Base-by-base conservation (phyloP, 2,888 invertebrate species). In the Tenodera sinensis region DNA sequence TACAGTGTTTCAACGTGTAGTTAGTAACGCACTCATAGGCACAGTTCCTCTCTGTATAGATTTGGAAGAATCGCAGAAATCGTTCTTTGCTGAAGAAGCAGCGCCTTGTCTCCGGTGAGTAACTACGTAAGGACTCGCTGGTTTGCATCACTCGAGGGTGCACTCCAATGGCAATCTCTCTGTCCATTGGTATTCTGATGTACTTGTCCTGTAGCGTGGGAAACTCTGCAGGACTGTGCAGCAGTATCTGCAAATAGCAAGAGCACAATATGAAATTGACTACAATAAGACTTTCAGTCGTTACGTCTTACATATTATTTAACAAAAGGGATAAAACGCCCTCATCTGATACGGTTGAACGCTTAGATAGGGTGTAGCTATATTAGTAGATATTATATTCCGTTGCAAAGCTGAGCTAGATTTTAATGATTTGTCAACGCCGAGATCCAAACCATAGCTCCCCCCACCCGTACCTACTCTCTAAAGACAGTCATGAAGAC, bases 111-210 rank as follows among this genome's bases (percentile, higher is more conserved):
- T 90, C 83, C 0, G 96, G 95, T 88, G 95, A 94, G 91, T 96
- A 96, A 88, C 94, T 94, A 91, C 93, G 94, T 12, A 97, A 93
- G 28, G 96, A 96, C 88, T 95, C 94, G 0, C 96, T 96, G 3
- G 96, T 97, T 4, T 96, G 96, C 94, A 96, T 96, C 94, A 96
- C 96, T 92, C 96, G 96, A 0, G 97, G 97, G 92, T 96, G 95
- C 25, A 97, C 95, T 0, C 96, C 95, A 0, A 96, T 96, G 0
- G 96, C 94, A 0, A 96, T 95, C 92, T 96, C 96, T 92, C 96
- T 96, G 89, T 95, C 95, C 89, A 96, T 93, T 14, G 96, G 96
- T 15, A 95, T 95, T 88, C 96, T 94, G 92, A 96, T 96, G 92
- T 96, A 96, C 92, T 96, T 96, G 91, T 95, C 95, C 0, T 95